These are phyloP conservation scores for Uloborus plumipes DNA, from an alignment of 2,888 invertebrate genomes.

Conservation along the genomic window DNA sequence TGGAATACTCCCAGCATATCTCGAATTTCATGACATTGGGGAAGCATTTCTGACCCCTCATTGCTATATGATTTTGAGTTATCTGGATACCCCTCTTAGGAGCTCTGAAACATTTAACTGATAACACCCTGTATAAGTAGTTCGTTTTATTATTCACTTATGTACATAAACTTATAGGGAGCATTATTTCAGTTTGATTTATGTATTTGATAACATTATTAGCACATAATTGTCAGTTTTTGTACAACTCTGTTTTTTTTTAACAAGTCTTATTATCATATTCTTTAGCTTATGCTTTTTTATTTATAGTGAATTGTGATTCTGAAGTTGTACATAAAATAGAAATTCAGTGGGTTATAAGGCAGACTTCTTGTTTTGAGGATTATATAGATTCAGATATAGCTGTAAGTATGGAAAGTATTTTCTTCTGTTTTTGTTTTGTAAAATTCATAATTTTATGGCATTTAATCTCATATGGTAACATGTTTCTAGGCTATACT, in stretches of 20 bases:
- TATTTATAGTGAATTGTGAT: slow-evolving; percentile 64
- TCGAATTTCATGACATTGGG: no score
- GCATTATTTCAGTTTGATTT: background rate
- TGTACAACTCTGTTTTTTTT: no score
- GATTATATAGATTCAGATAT: slow-evolving; percentile 66
- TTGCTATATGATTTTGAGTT: no score
- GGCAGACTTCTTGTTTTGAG: slow-evolving; percentile 66
- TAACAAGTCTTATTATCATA: no score
- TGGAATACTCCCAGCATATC: no score
- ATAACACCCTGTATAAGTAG: no score
- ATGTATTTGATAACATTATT: background rate
- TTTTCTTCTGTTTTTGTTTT: no score
- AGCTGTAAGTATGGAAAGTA: slow-evolving; percentile 28
- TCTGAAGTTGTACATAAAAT: slow-evolving; percentile 45
- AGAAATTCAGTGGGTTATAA: slow-evolving; percentile 64
- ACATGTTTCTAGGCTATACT: background rate
- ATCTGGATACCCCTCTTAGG: no score
- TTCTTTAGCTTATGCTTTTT: background rate
- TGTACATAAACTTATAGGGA: background rate
- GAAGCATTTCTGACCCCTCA: no score
- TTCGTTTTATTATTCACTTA: no score
- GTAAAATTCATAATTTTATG: no score
- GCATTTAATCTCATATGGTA: background rate
- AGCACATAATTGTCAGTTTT: background rate
- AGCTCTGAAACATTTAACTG: no score